Conservation (phyloP, 1,140 invertebrate species). For the Brachionus sp. region DNA sequence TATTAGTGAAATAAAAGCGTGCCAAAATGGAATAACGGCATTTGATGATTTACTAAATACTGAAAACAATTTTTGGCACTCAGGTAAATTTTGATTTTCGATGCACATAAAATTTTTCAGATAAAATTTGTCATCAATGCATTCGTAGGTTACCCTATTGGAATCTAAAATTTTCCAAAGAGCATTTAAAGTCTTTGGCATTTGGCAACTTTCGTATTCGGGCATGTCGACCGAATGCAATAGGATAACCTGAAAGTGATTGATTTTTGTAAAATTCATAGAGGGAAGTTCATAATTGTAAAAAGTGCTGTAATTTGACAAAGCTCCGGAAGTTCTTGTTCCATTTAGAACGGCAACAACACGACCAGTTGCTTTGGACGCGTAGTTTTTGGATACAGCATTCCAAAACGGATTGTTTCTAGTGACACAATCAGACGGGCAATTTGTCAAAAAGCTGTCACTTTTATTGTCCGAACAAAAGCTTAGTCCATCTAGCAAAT, state of each 20-base stretch:
- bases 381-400: conserved; percentile 21
- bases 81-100: neutral
- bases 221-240: neutral
- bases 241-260: conserved; percentile 12
- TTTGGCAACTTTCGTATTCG: neutral
- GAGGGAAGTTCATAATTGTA: neutral
- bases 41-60: neutral
- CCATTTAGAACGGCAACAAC: conserved; percentile 16
- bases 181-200: neutral
- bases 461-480: neutral
- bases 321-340: neutral
- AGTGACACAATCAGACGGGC: neutral
- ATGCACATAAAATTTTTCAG: neutral
- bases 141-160: neutral
- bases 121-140: conserved; percentile 3
- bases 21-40: neutral
- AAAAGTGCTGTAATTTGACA: neutral
- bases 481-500: neutral
- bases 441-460: neutral
- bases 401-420: conserved; percentile 20
- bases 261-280: neutral
- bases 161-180: neutral
- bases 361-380: neutral
- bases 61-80: conserved; percentile 16
- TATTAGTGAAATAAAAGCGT: neutral